phyloP scores from a whole-genome alignment of 2,797 vertebrate genomes.

The Eulemur mongoz region DNA sequence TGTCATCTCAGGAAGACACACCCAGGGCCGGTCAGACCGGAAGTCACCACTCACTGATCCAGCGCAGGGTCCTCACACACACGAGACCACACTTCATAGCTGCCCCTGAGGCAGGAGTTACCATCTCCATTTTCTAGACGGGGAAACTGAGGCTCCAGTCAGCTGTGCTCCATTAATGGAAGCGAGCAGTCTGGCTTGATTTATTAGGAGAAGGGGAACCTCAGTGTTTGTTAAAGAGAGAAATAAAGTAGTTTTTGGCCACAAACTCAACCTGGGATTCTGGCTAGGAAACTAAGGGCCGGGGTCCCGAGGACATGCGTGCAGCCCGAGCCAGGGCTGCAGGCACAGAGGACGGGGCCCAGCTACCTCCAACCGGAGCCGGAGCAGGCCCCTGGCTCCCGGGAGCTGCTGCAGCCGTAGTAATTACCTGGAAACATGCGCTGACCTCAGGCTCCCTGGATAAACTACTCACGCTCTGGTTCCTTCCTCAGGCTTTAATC shows the following conservation, averaged over 20 bases:
- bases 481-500: slow-evolving; percentile 35
- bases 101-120: not conserved
- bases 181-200: not conserved
- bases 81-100: no score
- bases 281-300: not conserved
- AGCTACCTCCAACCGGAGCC: not conserved
- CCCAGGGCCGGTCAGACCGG: not conserved
- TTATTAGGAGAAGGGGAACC: not conserved
- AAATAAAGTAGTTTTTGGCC: not conserved
- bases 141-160: not conserved
- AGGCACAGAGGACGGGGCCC: not conserved
- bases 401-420: rapidly evolving
- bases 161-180: not conserved
- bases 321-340: rapidly evolving
- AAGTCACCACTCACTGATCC: not conserved
- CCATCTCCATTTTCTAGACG: not conserved
- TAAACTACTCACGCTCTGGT: not conserved
- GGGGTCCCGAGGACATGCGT: not conserved
- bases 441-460: rapidly evolving
- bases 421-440: rapidly evolving
- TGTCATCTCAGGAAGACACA: not conserved
- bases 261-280: not conserved
- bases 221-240: not conserved
- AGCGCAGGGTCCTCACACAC: not conserved
- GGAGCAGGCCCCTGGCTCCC: not conserved